Conservation (phyloP, 2,113 vertebrate species). For the Parus major region DNA sequence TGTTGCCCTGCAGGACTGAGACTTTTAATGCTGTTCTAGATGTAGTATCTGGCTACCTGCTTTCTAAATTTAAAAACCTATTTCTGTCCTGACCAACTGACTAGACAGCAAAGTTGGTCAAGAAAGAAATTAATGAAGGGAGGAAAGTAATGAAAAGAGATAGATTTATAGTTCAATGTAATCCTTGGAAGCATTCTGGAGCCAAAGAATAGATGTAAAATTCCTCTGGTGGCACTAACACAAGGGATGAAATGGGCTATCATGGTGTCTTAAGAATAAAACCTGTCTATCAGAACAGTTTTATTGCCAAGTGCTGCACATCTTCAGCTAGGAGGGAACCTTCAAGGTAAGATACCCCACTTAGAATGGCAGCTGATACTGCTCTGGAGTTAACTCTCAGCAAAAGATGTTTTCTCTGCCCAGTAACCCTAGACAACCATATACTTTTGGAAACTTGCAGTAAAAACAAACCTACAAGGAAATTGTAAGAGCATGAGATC, state of each 20-base stretch:
- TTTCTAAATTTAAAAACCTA: not conserved
- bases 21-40: not conserved
- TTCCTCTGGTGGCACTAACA: not conserved
- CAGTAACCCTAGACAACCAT: not conserved
- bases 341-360: not conserved
- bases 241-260: not conserved
- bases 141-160: not conserved
- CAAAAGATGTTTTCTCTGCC: not conserved
- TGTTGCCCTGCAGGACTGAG: not conserved
- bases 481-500: not conserved
- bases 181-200: not conserved
- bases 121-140: not conserved
- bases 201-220: not conserved
- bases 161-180: not conserved
- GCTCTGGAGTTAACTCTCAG: not conserved
- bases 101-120: not conserved
- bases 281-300: not conserved
- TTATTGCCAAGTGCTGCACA: not conserved
- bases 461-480: not conserved
- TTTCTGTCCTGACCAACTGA: not conserved
- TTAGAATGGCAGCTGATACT: not conserved
- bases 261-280: not conserved
- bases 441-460: not conserved
- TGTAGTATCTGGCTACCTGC: not conserved
- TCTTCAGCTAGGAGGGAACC: not conserved